Percentiles rank a stretch among this genome's conserved stretches.
phyloP scores from a whole-genome alignment of 1,140 invertebrate genomes.

The Drosophila trapezifrons region DNA sequence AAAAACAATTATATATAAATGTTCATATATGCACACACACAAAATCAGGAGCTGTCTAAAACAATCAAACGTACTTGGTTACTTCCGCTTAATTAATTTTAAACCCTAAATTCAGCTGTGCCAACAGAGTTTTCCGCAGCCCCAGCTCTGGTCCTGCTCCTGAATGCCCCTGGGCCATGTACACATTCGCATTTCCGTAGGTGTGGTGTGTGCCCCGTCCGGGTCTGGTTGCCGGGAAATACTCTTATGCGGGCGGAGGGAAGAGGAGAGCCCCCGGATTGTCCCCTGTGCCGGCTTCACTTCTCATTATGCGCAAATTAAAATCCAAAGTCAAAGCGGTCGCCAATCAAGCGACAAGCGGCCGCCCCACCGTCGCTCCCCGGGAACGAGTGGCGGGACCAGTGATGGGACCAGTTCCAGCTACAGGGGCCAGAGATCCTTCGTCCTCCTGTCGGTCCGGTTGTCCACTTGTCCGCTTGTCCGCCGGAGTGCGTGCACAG shows the following conservation, averaged over 20 bases:
- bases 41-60: constrained; percentile 74
- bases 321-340: constrained; percentile 53
- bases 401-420: constrained; percentile 10
- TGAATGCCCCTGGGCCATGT: constrained; percentile 34
- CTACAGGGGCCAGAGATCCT: constrained; percentile 4
- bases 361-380: constrained; percentile 7
- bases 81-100: constrained; percentile 81
- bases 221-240: background rate
- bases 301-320: constrained; percentile 68
- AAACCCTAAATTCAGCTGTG: constrained; percentile 73
- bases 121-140: constrained; percentile 58
- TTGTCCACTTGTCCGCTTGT: background rate
- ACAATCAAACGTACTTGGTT: constrained; percentile 77
- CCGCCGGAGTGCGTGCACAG: constrained; percentile 34
- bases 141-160: constrained; percentile 36
- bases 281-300: background rate
- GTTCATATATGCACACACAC: background rate
- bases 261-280: background rate
- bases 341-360: constrained; percentile 54
- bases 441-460: background rate
- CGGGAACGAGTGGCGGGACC: constrained; percentile 9
- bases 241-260: background rate
- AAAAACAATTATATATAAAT: background rate
- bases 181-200: constrained; percentile 27
- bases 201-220: constrained; percentile 1